A percentile compares a stretch with the other conserved stretches of the same genome.
These are phyloP conservation scores for Enteromius afrohamiltoni DNA, from an alignment of 2,797 vertebrate genomes.

Conservation along the genomic window DNA sequence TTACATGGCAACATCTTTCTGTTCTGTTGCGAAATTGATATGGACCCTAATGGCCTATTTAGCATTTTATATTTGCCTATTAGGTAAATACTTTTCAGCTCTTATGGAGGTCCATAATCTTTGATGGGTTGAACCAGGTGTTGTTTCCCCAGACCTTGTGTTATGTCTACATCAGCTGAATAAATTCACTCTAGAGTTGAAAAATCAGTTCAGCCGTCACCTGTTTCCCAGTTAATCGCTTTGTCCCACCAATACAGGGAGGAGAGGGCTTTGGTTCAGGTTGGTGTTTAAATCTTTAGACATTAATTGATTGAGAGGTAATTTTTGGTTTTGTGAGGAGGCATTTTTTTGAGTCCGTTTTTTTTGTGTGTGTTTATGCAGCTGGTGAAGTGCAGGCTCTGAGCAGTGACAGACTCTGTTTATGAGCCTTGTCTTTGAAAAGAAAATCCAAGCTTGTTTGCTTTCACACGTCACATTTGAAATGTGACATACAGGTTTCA, in stretches of 20 bases:
- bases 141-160: conserved; percentile 4
- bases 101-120: background rate
- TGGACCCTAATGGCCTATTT: background rate
- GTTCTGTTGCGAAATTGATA: background rate
- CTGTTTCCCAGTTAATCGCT: conserved; percentile 18
- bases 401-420: conserved; percentile 40
- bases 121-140: conserved; percentile 21
- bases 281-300: conserved; percentile 35
- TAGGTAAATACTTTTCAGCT: background rate
- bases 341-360: background rate
- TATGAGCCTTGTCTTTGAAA: conserved; percentile 32
- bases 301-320: background rate
- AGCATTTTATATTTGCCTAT: background rate
- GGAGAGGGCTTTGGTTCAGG: background rate
- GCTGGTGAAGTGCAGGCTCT: conserved; percentile 30
- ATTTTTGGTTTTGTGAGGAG: background rate
- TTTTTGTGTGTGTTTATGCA: conserved; percentile 50
- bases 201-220: background rate
- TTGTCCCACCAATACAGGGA: conserved; percentile 17
- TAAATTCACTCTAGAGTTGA: background rate
- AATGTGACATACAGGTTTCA: conserved; percentile 48
- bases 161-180: conserved; percentile 26
- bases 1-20: background rate
- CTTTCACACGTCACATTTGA: conserved; percentile 44
- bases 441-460: conserved; percentile 37